phyloP scores from a whole-genome alignment of 2,888 invertebrate species.

The Diloba caeruleocephala region DNA sequence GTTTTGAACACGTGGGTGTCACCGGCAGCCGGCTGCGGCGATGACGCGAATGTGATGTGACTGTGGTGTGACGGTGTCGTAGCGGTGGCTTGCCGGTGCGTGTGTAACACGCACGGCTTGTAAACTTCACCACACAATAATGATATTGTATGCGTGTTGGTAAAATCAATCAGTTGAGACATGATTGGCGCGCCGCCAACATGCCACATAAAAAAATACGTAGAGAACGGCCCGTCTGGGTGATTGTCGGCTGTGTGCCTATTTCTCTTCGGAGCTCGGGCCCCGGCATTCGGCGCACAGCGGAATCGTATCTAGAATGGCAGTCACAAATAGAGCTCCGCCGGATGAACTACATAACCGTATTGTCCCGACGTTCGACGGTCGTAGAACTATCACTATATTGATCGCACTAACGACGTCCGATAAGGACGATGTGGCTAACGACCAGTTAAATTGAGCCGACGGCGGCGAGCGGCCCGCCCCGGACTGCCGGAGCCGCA shows the following conservation, averaged over 20 bases:
- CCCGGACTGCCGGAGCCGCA: no score
- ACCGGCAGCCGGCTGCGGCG: not conserved
- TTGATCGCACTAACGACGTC: conserved; percentile 16
- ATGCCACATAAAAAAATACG: conserved; percentile 63
- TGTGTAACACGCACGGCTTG: conserved; percentile 22
- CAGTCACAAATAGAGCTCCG: conserved; percentile 45
- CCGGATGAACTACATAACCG: conserved; percentile 12
- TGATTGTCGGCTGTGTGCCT: conserved; percentile 38
- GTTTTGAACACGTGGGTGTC: no score
- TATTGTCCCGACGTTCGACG: conserved; percentile 14
- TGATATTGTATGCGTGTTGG: conserved; percentile 59
- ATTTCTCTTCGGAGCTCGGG: conserved; percentile 45
- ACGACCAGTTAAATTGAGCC: conserved; percentile 6
- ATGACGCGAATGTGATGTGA: no score
- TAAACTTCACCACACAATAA: conserved; percentile 50
- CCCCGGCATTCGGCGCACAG: conserved; percentile 36
- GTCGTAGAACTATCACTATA: conserved; percentile 23
- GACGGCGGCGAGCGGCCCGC: not conserved
- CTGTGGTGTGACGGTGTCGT: no score
- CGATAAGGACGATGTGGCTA: conserved; percentile 5
- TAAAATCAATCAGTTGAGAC: conserved; percentile 75
- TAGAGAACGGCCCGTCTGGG: conserved; percentile 46
- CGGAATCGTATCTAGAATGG: conserved; percentile 37
- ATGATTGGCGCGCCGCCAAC: conserved; percentile 65
- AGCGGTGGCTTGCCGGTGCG: no score